Conservation (phyloP, 64 coral and sea anemone species). For the Montipora foliosa region DNA sequence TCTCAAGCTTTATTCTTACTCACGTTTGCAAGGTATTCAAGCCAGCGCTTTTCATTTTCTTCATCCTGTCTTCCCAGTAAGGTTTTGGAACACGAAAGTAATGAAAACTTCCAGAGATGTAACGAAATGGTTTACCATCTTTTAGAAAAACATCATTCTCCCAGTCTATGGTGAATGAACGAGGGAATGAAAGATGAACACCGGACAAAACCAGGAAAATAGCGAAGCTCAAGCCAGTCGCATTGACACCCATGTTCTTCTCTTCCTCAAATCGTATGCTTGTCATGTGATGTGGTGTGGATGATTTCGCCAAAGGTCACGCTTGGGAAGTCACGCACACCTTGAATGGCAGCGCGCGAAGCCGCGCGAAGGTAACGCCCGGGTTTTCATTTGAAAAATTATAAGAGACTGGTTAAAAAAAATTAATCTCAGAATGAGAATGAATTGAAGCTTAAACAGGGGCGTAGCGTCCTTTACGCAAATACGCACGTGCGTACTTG, state of each 20-base stretch:
- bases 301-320: not conserved
- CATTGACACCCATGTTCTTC: not conserved
- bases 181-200: constrained; percentile 13
- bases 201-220: not conserved
- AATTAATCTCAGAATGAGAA: too few relatives aligned
- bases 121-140: constrained; percentile 96
- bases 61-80: constrained; percentile 91
- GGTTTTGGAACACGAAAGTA: constrained; percentile 81
- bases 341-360: too few relatives aligned
- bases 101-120: constrained; percentile 95
- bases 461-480: too few relatives aligned
- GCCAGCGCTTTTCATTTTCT: constrained; percentile 85
- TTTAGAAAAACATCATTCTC: constrained; percentile 85
- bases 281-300: not conserved
- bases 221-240: not conserved
- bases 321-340: too few relatives aligned
- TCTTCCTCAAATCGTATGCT: not conserved
- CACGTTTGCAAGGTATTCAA: constrained; percentile 91
- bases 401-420: too few relatives aligned
- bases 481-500: too few relatives aligned
- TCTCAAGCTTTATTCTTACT: not conserved
- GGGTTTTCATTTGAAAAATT: too few relatives aligned
- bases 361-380: too few relatives aligned
- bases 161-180: constrained; percentile 93
- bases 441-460: too few relatives aligned